Percentiles rank a stretch among this genome's conserved stretches.
Conservation (phyloP, 1,140 invertebrate genomes). For the Gonioctena quinquepunctata region DNA sequence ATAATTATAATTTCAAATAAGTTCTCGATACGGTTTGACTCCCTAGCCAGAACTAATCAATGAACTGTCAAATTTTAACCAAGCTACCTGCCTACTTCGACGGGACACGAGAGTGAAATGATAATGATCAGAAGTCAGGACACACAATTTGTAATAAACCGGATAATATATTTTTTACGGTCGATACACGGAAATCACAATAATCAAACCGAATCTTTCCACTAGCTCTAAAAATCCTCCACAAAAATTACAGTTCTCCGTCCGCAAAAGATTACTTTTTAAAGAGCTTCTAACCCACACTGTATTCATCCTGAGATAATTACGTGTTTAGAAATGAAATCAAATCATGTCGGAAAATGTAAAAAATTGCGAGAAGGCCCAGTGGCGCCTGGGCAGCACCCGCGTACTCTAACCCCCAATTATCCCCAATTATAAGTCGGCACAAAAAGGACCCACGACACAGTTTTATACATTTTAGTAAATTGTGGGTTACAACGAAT, state of each 20-base stretch:
- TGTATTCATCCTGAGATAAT: conserved; percentile 8
- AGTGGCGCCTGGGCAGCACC: conserved; percentile 32
- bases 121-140: no score
- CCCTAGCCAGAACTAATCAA: no score
- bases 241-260: conserved; percentile 11
- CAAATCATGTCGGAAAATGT: conserved; percentile 14
- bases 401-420: conserved; percentile 27
- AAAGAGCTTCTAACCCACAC: conserved; percentile 2
- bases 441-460: conserved; percentile 15
- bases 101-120: no score
- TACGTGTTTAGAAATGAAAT: conserved; percentile 17
- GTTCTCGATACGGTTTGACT: no score
- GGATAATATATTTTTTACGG: no score
- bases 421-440: conserved; percentile 15
- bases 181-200: neutral
- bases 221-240: neutral
- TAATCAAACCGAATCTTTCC: neutral
- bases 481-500: conserved; percentile 28
- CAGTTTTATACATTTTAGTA: conserved; percentile 35
- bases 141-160: no score
- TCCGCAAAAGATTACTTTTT: conserved; percentile 19
- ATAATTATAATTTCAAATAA: no score
- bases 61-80: no score
- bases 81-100: no score
- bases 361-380: conserved; percentile 14